These are phyloP conservation scores for Polymixis lichenea DNA, from an alignment of 2,888 invertebrate species.

Conservation along the genomic window DNA sequence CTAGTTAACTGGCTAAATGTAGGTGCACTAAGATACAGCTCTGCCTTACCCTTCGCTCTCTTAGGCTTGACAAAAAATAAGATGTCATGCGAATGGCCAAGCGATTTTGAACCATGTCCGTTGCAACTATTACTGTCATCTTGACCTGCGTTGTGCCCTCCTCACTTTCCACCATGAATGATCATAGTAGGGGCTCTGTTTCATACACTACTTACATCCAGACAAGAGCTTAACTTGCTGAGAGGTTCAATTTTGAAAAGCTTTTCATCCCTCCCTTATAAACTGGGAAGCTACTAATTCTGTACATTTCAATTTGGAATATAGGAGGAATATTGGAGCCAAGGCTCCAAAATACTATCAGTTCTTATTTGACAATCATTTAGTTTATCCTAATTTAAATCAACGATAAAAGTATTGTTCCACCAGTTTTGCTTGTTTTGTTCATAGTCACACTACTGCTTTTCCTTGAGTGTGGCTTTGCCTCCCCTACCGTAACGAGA, in stretches of 20 bases:
- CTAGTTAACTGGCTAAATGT: background rate
- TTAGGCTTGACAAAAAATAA: no score
- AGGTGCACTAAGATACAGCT: background rate
- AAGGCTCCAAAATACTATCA: no score
- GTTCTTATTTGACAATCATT: no score
- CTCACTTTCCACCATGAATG: no score
- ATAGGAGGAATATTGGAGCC: no score
- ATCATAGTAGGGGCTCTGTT: background rate
- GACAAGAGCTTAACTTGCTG: background rate
- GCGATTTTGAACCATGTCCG: background rate
- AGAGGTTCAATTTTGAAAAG: background rate
- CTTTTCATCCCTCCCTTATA: background rate
- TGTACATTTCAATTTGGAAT: background rate
- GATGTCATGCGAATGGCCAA: background rate
- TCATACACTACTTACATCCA: background rate
- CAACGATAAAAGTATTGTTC: background rate
- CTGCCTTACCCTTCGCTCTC: background rate
- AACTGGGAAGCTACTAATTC: background rate
- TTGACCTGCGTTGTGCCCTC: background rate
- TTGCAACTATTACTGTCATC: background rate
- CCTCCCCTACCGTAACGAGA: constrained; percentile 50
- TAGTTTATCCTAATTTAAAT: no score
- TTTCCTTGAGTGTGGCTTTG: constrained; percentile 19
- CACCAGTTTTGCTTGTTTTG: background rate
- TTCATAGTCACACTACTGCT: constrained; percentile 31